Base-by-base conservation (phyloP, 1,140 invertebrate genomes). In the Xylocopa sonorina region DNA sequence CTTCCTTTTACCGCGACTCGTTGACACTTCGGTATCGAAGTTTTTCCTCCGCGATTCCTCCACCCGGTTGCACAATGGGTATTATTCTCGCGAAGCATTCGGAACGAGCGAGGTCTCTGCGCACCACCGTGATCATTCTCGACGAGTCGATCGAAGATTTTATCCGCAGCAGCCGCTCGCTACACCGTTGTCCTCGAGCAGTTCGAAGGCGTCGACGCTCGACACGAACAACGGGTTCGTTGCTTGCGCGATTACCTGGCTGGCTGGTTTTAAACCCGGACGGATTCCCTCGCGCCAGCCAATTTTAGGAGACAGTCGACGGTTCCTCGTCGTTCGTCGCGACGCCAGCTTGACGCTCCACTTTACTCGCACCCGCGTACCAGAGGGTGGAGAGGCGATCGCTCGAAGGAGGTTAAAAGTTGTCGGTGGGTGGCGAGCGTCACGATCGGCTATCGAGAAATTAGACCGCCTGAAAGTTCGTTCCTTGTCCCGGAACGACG, bases 211-310 rank as follows among this genome's bases (percentile, higher is more conserved):
- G n/a, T n/a, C n/a, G 38, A 48, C 67, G 73, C 64, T 71, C 51
- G 62, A 38, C 55, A 63, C 48, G 72, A 79, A n/a, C n/a, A n/a
- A n/a, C n/a, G 62, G 68, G 73, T 80, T 88, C 72, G 73, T 82
- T 88, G 81, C 87, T 90, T 87, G 83, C 76, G 85, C 82, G 84
- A 90, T 90, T 88, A 90, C 75, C 84, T 87, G 86, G 81, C 81
- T 81, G 68, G 72, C 67, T 82, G 81, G 78, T 53, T 78, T 81
- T 64, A 50, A n/a, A 69, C 53, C 34, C 48, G 34, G 58, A 55
- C 63, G 55, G 83, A 78, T 88, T 88, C 87, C 86, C 79, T 81
- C 82, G 72, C 75, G 60, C 81, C 78, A 88, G 80, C 78, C 88
- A 90, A 89, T 90, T 89, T 87, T 77, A 67, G 58, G 27, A 82